Percentiles rank a stretch among this genome's conserved stretches.
These are phyloP conservation scores for Anagrus nilaparvatae DNA, from an alignment of 1,140 invertebrate species.

Conservation along the genomic window DNA sequence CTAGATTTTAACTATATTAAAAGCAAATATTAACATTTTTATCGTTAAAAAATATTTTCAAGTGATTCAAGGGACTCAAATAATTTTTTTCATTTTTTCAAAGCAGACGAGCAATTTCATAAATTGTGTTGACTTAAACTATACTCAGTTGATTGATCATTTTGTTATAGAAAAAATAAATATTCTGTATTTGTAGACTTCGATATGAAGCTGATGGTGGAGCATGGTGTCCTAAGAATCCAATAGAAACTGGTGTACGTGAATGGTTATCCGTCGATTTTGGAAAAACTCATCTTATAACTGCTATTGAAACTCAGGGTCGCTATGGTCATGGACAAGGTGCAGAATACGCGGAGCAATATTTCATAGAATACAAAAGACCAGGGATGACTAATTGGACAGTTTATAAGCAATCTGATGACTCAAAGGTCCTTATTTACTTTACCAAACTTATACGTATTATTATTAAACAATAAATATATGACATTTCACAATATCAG, in stretches of 20 bases:
- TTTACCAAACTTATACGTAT: too few relatives aligned
- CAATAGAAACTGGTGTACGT: conserved; percentile 53
- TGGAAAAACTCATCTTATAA: conserved; percentile 53
- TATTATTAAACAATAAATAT: too few relatives aligned
- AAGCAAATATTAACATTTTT: too few relatives aligned
- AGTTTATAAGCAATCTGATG: conserved; percentile 52
- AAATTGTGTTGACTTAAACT: too few relatives aligned
- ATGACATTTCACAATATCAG: too few relatives aligned
- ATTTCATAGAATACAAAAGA: conserved; percentile 65
- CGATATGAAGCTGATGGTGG: conserved; percentile 64
- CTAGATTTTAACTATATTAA: too few relatives aligned
- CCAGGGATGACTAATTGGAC: conserved; percentile 52
- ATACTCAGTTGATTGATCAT: too few relatives aligned
- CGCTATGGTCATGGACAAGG: conserved; percentile 69
- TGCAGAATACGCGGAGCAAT: conserved; percentile 65
- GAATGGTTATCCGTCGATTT: conserved; percentile 75
- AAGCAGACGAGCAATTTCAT: too few relatives aligned
- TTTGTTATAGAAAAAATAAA: too few relatives aligned
- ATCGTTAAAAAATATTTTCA: too few relatives aligned
- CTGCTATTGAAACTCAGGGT: conserved; percentile 67
- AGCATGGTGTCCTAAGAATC: conserved; percentile 71
- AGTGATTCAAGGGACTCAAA: too few relatives aligned
- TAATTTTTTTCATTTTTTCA: too few relatives aligned
- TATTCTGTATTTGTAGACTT: conserved; percentile 62
- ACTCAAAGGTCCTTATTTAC: conserved; percentile 49